Evolutionary conservation across 2,797 vertebrate species (phyloP).

Genomic region (Strix occidentalis): DNA sequence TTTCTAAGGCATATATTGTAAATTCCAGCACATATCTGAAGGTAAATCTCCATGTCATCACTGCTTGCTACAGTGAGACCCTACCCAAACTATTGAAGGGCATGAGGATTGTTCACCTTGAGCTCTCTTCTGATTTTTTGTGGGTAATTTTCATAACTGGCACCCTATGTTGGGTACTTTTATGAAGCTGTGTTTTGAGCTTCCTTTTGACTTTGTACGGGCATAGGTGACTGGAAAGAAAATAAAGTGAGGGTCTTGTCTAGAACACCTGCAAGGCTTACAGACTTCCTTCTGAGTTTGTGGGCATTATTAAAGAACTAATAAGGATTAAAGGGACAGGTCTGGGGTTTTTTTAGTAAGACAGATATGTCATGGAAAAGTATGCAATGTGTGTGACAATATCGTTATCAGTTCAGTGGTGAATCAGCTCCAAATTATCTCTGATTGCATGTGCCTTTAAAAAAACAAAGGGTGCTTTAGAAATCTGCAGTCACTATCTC

Average conservation of each 20-base stretch:
- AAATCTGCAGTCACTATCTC: background rate
- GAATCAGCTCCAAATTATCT: background rate
- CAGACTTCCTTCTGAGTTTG: background rate
- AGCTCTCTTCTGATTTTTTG: rapidly evolving
- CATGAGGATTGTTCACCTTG: rapidly evolving
- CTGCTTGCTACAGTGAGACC: background rate
- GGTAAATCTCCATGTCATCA: background rate
- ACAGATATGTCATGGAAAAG: background rate
- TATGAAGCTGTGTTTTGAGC: background rate
- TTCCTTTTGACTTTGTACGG: background rate
- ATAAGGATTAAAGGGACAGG: background rate
- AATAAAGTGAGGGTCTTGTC: background rate
- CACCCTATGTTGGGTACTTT: rapidly evolving
- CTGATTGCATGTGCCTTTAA: too few species aligned
- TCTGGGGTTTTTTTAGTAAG: rapidly evolving
- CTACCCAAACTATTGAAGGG: rapidly evolving
- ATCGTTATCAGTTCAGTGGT: background rate
- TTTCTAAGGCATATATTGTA: background rate
- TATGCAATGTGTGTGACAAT: rapidly evolving
- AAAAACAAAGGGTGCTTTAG: background rate
- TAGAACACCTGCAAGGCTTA: background rate
- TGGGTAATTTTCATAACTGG: background rate
- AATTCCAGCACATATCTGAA: background rate
- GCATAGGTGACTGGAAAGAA: background rate
- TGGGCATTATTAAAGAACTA: background rate